Conservation (phyloP, 35 echinoderm and acorn worm genomes). For the Antedon bifida region DNA sequence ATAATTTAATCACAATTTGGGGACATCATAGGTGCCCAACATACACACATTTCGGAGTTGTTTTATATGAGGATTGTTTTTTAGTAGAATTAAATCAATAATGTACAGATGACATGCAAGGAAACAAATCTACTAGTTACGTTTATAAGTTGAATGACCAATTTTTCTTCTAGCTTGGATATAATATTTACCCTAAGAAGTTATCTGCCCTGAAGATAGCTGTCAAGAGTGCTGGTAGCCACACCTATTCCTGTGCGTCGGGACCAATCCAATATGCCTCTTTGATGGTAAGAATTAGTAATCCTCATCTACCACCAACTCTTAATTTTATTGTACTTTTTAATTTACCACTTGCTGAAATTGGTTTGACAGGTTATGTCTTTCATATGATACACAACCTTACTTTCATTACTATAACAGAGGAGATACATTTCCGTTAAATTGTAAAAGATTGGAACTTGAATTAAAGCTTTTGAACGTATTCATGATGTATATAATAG, state of each 20-base stretch:
- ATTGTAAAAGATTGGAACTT: no score
- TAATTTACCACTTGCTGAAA: not conserved
- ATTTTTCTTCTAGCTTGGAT: slow-evolving; percentile 50
- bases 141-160: not conserved
- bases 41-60: no score
- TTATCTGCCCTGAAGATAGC: slow-evolving; percentile 39
- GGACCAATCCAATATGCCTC: slow-evolving; percentile 79
- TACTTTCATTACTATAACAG: no score
- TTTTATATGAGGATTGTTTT: no score
- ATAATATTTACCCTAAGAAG: slow-evolving; percentile 60
- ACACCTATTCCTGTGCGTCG: slow-evolving; percentile 89
- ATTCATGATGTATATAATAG: no score
- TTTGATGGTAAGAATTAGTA: slow-evolving; percentile 32
- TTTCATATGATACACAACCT: not conserved
- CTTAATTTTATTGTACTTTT: not conserved
- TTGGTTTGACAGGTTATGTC: not conserved
- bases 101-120: no score
- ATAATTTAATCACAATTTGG: no score
- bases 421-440: no score
- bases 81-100: no score
- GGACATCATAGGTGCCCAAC: no score
- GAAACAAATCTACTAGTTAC: no score
- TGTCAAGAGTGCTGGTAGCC: slow-evolving; percentile 61
- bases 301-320: not conserved
- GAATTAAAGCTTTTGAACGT: no score